Evolutionary conservation across 2,888 invertebrate genomes (phyloP).

Genomic region (Agonopterix heracliana): DNA sequence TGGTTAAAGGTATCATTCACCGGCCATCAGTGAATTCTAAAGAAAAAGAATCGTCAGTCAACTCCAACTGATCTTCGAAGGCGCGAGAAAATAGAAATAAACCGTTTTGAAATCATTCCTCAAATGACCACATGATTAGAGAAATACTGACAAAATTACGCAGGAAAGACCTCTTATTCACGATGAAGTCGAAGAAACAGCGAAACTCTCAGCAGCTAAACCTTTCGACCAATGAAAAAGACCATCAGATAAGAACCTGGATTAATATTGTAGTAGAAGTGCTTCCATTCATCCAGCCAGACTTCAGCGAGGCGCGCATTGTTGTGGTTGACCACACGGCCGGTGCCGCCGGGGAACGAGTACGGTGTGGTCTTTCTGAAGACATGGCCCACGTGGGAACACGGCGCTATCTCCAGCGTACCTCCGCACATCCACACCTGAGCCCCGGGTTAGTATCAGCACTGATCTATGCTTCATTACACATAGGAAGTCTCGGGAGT

Average conservation of each 20-base stretch:
- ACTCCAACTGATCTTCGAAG: too few relatives aligned
- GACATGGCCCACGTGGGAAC: constrained; percentile 96
- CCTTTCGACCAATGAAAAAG: too few relatives aligned
- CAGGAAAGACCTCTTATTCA: too few relatives aligned
- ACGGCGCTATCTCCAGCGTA: constrained; percentile 93
- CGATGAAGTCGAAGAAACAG: neutral
- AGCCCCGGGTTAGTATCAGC: constrained; percentile 24
- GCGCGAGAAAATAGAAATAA: too few relatives aligned
- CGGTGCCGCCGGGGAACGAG: constrained; percentile 98
- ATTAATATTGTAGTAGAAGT: constrained; percentile 99
- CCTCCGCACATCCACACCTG: constrained; percentile 99
- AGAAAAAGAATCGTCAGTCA: too few relatives aligned
- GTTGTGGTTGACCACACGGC: constrained; percentile 98
- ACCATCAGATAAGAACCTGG: constrained; percentile 81
- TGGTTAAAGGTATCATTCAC: too few relatives aligned
- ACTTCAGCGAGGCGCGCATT: constrained; percentile 98
- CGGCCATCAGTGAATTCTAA: too few relatives aligned
- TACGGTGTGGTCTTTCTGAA: constrained; percentile 99
- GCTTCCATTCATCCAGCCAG: constrained; percentile 99
- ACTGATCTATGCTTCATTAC: neutral
- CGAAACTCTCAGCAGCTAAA: too few relatives aligned
- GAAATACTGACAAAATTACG: too few relatives aligned
- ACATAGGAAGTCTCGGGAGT: neutral
- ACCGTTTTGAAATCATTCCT: too few relatives aligned
- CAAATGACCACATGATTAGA: too few relatives aligned